Conservation (phyloP, 2,113 vertebrate genomes). For the Poecilia latipinna region DNA sequence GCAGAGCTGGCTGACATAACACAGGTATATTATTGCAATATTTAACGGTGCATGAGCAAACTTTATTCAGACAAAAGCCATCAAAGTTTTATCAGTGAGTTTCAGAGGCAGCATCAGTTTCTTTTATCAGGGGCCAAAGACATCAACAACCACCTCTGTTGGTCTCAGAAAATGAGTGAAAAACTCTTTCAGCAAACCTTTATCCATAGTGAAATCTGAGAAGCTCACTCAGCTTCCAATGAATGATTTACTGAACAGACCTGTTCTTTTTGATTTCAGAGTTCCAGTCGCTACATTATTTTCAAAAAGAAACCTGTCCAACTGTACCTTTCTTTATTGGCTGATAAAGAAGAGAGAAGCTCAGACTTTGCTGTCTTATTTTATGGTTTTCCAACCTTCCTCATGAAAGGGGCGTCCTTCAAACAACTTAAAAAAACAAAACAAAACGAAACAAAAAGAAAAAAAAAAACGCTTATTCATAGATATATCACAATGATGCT, state of each 20-base stretch:
- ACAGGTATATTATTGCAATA: constrained; percentile 7
- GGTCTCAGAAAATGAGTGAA: constrained; percentile 32
- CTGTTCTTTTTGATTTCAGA: not conserved
- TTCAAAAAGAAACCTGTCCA: not conserved
- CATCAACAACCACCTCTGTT: constrained; percentile 30
- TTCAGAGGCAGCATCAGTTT: constrained; percentile 39
- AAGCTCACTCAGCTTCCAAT: not conserved
- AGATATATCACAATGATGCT: not conserved
- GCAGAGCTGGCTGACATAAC: constrained; percentile 21
- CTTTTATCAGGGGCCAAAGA: constrained; percentile 57
- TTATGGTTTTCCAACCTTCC: constrained; percentile 7
- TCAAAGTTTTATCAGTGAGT: constrained; percentile 45
- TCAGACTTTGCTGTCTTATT: not conserved
- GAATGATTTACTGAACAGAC: constrained; percentile 8
- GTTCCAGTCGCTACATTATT: not conserved
- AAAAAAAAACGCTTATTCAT: not conserved
- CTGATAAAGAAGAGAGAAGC: not conserved
- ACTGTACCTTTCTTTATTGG: not conserved
- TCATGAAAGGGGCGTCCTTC: constrained; percentile 4
- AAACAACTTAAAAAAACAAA: not conserved
- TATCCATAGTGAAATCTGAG: not conserved
- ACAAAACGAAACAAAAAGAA: too few species aligned
- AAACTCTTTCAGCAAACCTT: constrained; percentile 23
- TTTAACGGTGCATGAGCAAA: not conserved
- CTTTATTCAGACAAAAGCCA: constrained; percentile 37